phyloP scores from a whole-genome alignment of 2,797 vertebrate genomes.

The Rousettus madagascariensis region DNA sequence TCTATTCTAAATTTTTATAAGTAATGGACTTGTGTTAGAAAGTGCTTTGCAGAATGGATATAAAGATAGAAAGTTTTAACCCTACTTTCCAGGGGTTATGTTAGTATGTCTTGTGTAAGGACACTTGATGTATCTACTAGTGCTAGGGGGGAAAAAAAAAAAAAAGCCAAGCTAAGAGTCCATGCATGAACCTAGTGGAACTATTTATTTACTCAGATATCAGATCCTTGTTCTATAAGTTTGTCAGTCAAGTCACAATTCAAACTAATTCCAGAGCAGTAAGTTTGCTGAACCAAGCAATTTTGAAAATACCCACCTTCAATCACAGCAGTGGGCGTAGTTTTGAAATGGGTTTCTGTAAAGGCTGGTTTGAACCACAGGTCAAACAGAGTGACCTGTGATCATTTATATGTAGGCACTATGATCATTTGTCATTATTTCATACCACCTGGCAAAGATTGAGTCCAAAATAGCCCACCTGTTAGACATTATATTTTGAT shows the following conservation, averaged over 20 bases:
- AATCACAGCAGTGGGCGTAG: background rate
- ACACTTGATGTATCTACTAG: background rate
- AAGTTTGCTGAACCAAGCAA: slow-evolving; percentile 37
- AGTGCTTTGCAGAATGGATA: background rate
- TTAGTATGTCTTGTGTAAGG: background rate
- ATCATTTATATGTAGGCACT: slow-evolving; percentile 37
- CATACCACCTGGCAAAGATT: slow-evolving; percentile 66
- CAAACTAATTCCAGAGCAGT: slow-evolving; percentile 55
- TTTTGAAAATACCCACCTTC: slow-evolving; percentile 51
- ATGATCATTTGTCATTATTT: slow-evolving; percentile 62
- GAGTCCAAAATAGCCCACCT: slow-evolving; percentile 60
- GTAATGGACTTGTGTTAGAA: background rate
- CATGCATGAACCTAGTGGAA: background rate
- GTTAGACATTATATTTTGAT: slow-evolving; percentile 72
- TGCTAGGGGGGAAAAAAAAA: background rate
- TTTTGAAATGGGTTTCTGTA: slow-evolving; percentile 56
- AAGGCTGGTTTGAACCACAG: slow-evolving; percentile 14
- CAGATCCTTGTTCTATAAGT: slow-evolving; percentile 34
- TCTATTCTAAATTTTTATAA: background rate
- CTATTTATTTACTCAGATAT: slow-evolving; percentile 39
- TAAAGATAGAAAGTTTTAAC: background rate
- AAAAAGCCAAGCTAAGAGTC: background rate
- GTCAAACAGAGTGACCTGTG: background rate
- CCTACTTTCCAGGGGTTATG: background rate
- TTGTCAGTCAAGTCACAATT: slow-evolving; percentile 57